A percentile compares a stretch with the other conserved stretches of the same genome.
These are phyloP conservation scores for Fulmarus glacialis DNA, from an alignment of 2,113 vertebrate genomes.

Conservation along the genomic window DNA sequence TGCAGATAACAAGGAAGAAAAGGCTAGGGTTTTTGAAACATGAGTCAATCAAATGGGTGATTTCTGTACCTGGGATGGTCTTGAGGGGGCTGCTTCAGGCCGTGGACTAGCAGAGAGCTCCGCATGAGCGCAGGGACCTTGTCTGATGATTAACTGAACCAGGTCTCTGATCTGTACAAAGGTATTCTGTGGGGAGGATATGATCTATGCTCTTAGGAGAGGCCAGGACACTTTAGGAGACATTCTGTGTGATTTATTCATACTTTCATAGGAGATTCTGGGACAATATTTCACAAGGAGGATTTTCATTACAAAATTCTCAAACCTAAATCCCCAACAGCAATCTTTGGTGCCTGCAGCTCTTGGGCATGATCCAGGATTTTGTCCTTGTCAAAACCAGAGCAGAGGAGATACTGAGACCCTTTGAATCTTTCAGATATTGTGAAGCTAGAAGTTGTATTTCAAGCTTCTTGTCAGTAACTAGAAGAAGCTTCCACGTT, in stretches of 20 bases:
- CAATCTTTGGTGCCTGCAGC: neutral
- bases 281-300: constrained; percentile 15
- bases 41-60: neutral
- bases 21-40: neutral
- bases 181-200: neutral
- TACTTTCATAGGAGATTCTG: constrained; percentile 14
- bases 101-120: neutral
- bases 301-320: constrained; percentile 42
- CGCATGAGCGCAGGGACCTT: neutral
- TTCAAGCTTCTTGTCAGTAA: neutral
- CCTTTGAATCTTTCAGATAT: neutral
- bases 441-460: neutral
- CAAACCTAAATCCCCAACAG: neutral
- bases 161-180: neutral
- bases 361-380: neutral
- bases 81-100: neutral
- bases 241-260: constrained; percentile 11
- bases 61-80: neutral
- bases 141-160: neutral
- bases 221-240: constrained; percentile 4
- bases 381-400: constrained; percentile 22
- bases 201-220: constrained; percentile 31
- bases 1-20: neutral
- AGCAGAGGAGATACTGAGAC: neutral
- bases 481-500: neutral